Base-by-base conservation (phyloP, 2,888 invertebrate genomes). In the Amphipoea oculea region DNA sequence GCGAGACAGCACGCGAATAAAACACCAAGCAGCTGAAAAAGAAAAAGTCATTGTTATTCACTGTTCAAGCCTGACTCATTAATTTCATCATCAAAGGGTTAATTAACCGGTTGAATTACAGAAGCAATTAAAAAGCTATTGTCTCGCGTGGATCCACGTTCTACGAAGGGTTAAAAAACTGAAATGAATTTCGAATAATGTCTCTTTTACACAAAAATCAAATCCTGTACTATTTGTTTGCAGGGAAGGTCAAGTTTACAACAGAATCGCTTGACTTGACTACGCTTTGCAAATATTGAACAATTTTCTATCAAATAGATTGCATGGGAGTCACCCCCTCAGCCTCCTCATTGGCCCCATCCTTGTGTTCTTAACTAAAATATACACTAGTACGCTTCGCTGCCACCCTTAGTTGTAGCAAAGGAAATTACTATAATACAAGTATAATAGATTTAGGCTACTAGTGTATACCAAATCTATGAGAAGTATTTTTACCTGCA, bases 1-100 rank as follows among this genome's bases (percentile, higher is more conserved):
- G 99, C 99, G 95, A 99, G 97, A 94, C 98, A 99, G 97, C 99
- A 99, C 54, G 99, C 99, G 94, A 99, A 99, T 85, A 99, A 97
- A 77, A 99, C 98, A 72, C 99, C 99, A 91, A 99, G 97, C 73
- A 99, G 97, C 99, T 98, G 97, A 86, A 98, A 79, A 87, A 83
- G 51, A 17, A 73, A 54, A n/a, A 11, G 17, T 51, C 2, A 7
- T 4, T 40, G 2, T 75, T 36, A 68, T 54, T 79, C 5, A 78
- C 23, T 48, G 45, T 29, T 29, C 12, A 57, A n/a, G n/a, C n/a
- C 57, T 29, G n/a, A 48, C 9, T 73, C 4, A 17, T 20, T 62
- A 7, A 45, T 36, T 62, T 36, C 14, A 40, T 20, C 7, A n/a
- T 36, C 36, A 57, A n/a, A 57, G 1, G 9, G 23, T n/a, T 17